Evolutionary conservation across 2,113 vertebrate genomes (phyloP).

Genomic region (Brachirus orientalis): DNA sequence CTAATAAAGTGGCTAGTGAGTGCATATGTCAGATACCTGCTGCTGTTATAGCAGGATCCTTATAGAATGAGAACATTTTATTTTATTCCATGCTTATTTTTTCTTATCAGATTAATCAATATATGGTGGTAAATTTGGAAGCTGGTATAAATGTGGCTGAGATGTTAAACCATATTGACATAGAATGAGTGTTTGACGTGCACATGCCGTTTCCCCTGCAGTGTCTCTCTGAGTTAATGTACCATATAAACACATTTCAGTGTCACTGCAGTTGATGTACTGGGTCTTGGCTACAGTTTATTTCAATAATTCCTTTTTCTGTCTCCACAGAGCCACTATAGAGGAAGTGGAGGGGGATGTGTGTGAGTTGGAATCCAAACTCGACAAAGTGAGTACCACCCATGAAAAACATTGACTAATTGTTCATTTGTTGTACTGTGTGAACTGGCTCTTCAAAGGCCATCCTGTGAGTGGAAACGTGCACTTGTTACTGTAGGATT

Average conservation of each 20-base stretch:
- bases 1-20: no score
- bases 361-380: conserved; percentile 94
- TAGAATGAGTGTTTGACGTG: neutral
- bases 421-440: conserved; percentile 50
- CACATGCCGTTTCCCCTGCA: neutral
- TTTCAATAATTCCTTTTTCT: conserved; percentile 29
- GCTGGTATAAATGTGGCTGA: neutral
- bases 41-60: neutral
- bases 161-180: neutral
- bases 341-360: conserved; percentile 99
- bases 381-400: conserved; percentile 93
- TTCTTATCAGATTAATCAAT: no score
- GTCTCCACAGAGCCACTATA: conserved; percentile 88
- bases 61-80: no score
- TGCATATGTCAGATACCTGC: neutral
- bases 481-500: conserved; percentile 11
- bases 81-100: no score
- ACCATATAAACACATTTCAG: neutral
- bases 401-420: conserved; percentile 58
- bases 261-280: neutral
- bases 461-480: conserved; percentile 25
- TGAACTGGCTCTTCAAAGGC: conserved; percentile 4
- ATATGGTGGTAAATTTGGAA: neutral
- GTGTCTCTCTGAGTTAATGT: neutral
- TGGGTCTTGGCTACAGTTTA: conserved; percentile 5